Conservation (phyloP, 1,140 invertebrate genomes). For the Samia ricini region DNA sequence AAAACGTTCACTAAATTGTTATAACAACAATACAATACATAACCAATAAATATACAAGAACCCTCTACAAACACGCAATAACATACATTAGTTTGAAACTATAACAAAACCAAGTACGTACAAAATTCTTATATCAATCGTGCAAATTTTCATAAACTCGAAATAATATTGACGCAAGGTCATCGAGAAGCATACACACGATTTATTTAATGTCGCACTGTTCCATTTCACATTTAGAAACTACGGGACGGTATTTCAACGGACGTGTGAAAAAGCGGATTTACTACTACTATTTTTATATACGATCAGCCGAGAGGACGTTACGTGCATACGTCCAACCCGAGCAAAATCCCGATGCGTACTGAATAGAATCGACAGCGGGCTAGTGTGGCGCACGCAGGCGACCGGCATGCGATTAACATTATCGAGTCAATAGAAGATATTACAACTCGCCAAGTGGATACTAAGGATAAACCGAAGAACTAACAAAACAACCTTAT, state of each 20-base stretch:
- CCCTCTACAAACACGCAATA: not conserved
- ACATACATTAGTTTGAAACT: not conserved
- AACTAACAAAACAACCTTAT: not conserved
- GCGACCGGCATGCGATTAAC: slow-evolving; percentile 37
- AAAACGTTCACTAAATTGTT: no score
- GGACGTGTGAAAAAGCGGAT: not conserved
- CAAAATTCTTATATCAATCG: not conserved
- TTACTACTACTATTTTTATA: no score
- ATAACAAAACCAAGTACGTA: not conserved
- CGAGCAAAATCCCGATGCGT: slow-evolving; percentile 44
- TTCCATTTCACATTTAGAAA: not conserved
- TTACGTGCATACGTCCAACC: slow-evolving; percentile 38
- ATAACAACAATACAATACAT: no score
- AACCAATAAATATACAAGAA: no score
- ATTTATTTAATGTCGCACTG: not conserved
- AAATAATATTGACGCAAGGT: not conserved
- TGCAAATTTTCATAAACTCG: not conserved
- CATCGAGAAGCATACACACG: not conserved
- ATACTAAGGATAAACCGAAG: not conserved
- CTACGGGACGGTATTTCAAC: not conserved
- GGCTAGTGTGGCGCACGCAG: slow-evolving; percentile 61
- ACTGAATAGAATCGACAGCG: slow-evolving; percentile 54
- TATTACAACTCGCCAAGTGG: slow-evolving; percentile 7
- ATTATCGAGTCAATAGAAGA: slow-evolving; percentile 59
- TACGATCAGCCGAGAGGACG: slow-evolving; percentile 19